These are phyloP conservation scores for Takifugu bimaculatus DNA, from an alignment of 2,113 vertebrate species.

Conservation along the genomic window DNA sequence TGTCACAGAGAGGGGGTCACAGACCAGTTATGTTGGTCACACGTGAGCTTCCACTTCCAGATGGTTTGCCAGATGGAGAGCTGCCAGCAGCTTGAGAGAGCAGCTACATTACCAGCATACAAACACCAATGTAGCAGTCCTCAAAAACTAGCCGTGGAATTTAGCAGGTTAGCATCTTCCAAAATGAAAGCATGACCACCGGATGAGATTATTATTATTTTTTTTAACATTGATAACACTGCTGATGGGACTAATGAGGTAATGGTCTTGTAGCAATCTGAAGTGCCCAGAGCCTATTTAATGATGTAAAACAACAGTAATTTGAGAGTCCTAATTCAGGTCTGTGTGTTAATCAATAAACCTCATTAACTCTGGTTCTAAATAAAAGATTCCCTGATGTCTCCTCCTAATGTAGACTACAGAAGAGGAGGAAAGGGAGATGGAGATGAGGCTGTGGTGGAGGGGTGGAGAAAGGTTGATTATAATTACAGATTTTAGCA, in stretches of 20 bases:
- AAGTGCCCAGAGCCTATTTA: constrained; percentile 57
- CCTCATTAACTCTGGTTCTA: constrained; percentile 70
- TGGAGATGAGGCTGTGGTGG: constrained; percentile 34
- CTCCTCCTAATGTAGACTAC: constrained; percentile 57
- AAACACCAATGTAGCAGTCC: constrained; percentile 27
- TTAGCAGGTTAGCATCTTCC: not conserved
- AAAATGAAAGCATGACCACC: too few species aligned
- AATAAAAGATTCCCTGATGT: constrained; percentile 67
- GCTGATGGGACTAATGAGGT: constrained; percentile 42
- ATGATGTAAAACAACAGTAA: constrained; percentile 72
- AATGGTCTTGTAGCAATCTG: constrained; percentile 43
- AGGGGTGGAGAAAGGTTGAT: constrained; percentile 70
- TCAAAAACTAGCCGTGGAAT: constrained; percentile 16
- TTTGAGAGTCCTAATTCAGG: constrained; percentile 62
- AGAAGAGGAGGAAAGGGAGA: constrained; percentile 35
- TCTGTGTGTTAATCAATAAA: constrained; percentile 72
- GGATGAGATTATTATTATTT: too few species aligned
- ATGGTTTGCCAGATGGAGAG: constrained; percentile 66
- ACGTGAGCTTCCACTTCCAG: constrained; percentile 62
- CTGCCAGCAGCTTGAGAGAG: constrained; percentile 57
- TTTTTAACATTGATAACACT: too few species aligned
- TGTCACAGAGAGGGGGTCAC: constrained; percentile 42
- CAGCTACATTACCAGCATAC: constrained; percentile 50
- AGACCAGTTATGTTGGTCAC: constrained; percentile 57
- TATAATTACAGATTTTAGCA: constrained; percentile 80